These are phyloP conservation scores for Eulemur rubriventer DNA, from an alignment of 2,797 vertebrate species.

Conservation along the genomic window DNA sequence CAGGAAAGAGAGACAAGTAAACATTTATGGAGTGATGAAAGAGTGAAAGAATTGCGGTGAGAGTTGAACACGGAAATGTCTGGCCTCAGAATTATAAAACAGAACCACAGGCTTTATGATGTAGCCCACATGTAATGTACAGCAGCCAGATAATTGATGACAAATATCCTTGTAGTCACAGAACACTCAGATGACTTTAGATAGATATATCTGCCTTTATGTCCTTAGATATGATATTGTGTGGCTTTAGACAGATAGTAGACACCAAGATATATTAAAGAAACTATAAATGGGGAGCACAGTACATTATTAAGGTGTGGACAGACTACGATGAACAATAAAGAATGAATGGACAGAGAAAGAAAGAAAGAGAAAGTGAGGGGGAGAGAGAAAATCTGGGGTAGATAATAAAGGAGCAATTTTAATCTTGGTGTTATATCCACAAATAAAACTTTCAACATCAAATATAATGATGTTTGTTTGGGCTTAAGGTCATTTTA, in stretches of 20 bases:
- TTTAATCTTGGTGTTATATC: neutral
- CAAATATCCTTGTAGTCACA: neutral
- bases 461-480: neutral
- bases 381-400: accelerated
- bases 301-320: neutral
- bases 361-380: neutral
- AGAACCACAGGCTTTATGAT: neutral
- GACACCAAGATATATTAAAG: neutral
- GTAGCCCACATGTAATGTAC: neutral
- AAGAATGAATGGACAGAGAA: neutral
- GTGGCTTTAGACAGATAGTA: neutral
- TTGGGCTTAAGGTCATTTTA: neutral
- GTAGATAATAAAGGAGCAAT: neutral
- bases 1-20: neutral
- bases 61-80: neutral
- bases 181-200: neutral
- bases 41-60: accelerated
- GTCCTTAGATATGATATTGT: neutral
- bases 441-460: neutral
- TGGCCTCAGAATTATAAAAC: neutral
- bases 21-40: neutral
- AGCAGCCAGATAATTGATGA: neutral
- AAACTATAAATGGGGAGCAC: neutral
- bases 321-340: neutral
- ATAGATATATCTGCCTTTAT: neutral